Evolutionary conservation across 1,140 invertebrate species (phyloP), one percentile per base, ranked within the genome.

Genomic region (Diorhabda carinulata): DNA sequence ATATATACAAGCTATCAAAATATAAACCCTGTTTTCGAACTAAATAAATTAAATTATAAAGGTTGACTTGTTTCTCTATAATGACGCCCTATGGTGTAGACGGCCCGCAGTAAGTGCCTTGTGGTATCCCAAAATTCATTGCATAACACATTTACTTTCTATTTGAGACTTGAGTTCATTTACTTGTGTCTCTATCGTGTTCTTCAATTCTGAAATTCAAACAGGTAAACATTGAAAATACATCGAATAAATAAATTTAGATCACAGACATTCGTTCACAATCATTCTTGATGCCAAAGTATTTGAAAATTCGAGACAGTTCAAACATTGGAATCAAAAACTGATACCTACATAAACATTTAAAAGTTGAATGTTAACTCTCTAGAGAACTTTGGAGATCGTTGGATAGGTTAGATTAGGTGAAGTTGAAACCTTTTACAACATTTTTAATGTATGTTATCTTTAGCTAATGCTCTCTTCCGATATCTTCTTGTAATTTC

Each of bases 151-250:
- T 86, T 93, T 95, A 86, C 91, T 94, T 87, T 96, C 94, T 82
- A 96, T 92, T 85, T 95, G 92, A 79, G 92, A 89, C 86, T 95
- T 96, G 82, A 96, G 86, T 87, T 96, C 94, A 84, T 91, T 96
- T 83, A 96, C 93, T 88, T 95, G 93, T 80, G 92, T 93, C 85
- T 96, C 93, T 87, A 96, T 91, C 82, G 93, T 91, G 85, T 96
- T 95, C 87, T 95, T 96, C 86, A 96, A 83, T 86, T 95, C 94
- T 96, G 90, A 76, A 77, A 77, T 67, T 40, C 44, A 74, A 71
- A 74, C 73, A 75, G 64, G 52, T 69, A 69, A 70, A 72, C 64
- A 67, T 70, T 64, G 57, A 67, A 47, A 60, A 61, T 40, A 61
- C 25, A 25, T 2, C 47, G 4, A 52, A 25, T 1, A 25, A 6